Percentiles rank a stretch among this genome's conserved stretches.
Conservation (phyloP, 35 echinoderm and acorn worm genomes). For the Ophioderma brevispina region DNA sequence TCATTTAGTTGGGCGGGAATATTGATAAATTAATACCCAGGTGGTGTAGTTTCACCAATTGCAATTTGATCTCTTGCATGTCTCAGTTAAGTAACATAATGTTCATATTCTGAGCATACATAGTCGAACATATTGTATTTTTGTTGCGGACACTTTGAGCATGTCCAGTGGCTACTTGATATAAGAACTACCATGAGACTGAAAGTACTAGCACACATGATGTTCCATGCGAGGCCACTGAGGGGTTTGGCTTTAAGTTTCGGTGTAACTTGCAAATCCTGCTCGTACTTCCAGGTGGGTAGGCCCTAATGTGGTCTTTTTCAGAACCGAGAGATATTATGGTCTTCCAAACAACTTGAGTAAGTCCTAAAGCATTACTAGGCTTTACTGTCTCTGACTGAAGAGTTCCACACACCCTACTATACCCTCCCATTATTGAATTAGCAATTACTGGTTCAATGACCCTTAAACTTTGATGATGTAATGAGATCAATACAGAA, state of each 20-base stretch:
- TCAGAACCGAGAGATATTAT: background rate
- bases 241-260: background rate
- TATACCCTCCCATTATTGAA: background rate
- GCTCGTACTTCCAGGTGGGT: too few relatives aligned
- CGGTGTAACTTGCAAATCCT: background rate
- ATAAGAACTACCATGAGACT: background rate
- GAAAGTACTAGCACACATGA: too few relatives aligned
- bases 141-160: background rate
- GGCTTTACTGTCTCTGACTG: background rate
- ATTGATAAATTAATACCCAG: background rate
- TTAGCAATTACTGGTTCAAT: background rate
- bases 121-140: background rate
- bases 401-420: background rate
- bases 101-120: background rate
- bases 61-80: background rate
- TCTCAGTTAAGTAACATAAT: background rate
- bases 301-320: background rate
- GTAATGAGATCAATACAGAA: background rate
- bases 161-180: background rate
- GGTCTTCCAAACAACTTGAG: background rate
- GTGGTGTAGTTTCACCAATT: background rate
- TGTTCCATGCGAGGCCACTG: background rate
- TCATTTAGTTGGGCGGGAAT: background rate
- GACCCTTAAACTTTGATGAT: background rate
- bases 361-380: background rate